These are phyloP conservation scores for Eriocheir sinensis DNA, from an alignment of 1,140 invertebrate genomes.

Conservation along the genomic window DNA sequence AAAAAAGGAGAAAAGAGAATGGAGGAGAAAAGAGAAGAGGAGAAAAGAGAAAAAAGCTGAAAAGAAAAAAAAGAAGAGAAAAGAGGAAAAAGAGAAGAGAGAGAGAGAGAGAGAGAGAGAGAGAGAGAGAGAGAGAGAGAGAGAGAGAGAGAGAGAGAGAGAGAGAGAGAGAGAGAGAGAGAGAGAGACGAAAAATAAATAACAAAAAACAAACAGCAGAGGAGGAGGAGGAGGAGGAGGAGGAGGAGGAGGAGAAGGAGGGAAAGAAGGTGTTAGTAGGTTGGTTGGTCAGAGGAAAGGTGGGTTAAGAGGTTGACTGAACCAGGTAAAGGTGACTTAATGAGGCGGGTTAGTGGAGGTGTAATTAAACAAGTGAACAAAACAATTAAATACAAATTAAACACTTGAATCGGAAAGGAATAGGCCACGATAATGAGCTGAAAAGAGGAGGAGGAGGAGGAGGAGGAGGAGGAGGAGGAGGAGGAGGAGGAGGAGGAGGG, in stretches of 20 bases:
- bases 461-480: background rate
- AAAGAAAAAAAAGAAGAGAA: background rate
- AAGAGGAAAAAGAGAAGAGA: background rate
- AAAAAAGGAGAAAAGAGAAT: background rate
- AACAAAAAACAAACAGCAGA: too few relatives aligned
- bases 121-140: conserved; percentile 5
- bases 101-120: background rate
- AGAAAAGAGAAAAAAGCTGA: background rate
- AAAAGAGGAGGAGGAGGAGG: background rate
- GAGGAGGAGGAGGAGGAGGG: background rate
- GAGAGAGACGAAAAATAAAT: too few relatives aligned
- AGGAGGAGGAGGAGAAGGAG: background rate
- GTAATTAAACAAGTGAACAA: background rate
- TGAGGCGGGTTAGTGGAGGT: background rate
- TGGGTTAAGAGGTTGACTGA: background rate
- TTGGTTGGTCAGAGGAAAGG: background rate
- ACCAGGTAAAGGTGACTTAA: background rate
- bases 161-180: conserved; percentile 4
- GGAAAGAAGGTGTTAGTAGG: background rate
- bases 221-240: background rate
- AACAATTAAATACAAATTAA: background rate
- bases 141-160: background rate
- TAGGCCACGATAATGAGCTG: background rate
- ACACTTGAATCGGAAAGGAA: background rate
- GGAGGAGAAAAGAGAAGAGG: background rate